Evolutionary conservation across 2,113 vertebrate species (phyloP), one percentile per base, ranked within the genome.

Genomic region (Embiotoca jacksoni): DNA sequence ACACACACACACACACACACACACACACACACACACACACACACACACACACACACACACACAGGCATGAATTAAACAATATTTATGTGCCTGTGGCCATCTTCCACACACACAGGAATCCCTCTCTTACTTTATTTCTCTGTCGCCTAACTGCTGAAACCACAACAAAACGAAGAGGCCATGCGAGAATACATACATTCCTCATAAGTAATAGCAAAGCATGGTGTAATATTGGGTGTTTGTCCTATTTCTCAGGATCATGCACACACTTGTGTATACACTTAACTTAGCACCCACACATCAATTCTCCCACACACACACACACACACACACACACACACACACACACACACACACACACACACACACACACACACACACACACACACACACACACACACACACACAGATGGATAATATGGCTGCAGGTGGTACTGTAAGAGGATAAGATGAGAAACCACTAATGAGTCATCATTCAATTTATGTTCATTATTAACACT

Each of bases 381-480:
- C 55, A 72, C 32, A 23, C 33, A 15, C 44, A 64, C 30, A 47
- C n/a, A 52, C 7, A 41, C 41, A 71, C 57, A 69, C 23, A 35
- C n/a, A 39, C 46, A 49, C 37, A 77, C 15, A 10, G 10, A 63
- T 31, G n/a, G 30, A 54, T 44, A 47, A 49, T 53, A 37, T 60
- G 65, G 53, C 75, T 54, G 74, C 60, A 71, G 59, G 62, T 61
- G 6, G 13, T 66, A 46, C 47, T 75, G 52, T 52, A 68, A 64
- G 60, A 72, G 39, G 23, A 81, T 78, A 69, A 79, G 67, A 73
- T 70, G 80, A 85, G 41, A 85, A 72, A 75, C 41, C 82, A 85
- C 61, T 70, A 82, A 85, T 78, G 80, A 77, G 41, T 83, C 63
- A 80, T 75, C 53, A 56, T 56, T 88, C 79, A 85, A 57, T 72